Evolutionary conservation across 2,797 vertebrate genomes (phyloP).

Genomic region (Hyperoplus immaculatus): DNA sequence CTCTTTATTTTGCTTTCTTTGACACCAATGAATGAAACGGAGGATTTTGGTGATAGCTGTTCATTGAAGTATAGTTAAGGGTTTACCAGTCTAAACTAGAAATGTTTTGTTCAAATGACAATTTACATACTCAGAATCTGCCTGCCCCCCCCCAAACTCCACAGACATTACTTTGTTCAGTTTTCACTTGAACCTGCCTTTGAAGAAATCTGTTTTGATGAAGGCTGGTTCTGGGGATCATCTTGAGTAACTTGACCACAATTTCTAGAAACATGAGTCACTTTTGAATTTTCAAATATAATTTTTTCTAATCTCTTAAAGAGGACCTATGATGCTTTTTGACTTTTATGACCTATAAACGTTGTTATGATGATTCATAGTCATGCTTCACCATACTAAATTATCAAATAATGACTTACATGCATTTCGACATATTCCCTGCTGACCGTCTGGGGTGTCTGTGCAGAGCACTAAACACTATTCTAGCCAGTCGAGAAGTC

Average conservation of each 20-base stretch:
- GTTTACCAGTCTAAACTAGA: constrained; percentile 6
- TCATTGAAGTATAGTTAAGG: constrained; percentile 10
- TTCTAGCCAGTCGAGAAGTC: no score
- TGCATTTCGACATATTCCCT: no score
- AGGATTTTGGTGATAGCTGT: constrained; percentile 36
- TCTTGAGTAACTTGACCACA: background rate
- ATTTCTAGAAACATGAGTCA: constrained; percentile 6
- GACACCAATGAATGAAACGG: constrained; percentile 45
- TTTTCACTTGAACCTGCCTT: background rate
- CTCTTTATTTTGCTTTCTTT: constrained; percentile 34
- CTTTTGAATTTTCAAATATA: background rate
- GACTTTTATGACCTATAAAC: no score
- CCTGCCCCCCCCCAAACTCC: background rate
- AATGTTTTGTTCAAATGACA: background rate
- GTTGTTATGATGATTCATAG: no score
- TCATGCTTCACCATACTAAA: no score
- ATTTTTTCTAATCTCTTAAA: background rate
- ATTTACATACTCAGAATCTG: background rate
- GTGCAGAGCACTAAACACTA: no score
- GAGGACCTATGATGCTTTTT: no score
- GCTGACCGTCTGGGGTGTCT: no score
- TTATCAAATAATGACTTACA: no score
- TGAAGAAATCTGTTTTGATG: background rate
- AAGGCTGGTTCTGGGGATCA: constrained; percentile 5
- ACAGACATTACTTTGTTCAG: background rate